These are phyloP conservation scores for Magallana gigas DNA, from an alignment of 1,140 invertebrate genomes.

Conservation along the genomic window DNA sequence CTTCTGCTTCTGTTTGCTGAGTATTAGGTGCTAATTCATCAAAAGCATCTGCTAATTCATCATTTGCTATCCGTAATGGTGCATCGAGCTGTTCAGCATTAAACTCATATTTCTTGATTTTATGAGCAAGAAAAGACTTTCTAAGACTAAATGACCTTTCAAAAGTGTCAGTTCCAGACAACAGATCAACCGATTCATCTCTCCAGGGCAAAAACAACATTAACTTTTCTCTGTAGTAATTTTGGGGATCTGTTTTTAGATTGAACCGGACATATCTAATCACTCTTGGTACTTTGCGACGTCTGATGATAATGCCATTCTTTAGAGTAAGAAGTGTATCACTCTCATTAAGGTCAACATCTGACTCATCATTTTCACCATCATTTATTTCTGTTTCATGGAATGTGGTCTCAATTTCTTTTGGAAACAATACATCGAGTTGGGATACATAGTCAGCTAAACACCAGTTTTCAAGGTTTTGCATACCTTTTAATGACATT, in stretches of 20 bases:
- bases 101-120: slow-evolving; percentile 8
- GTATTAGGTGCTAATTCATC: slow-evolving; percentile 21
- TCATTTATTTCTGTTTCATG: slow-evolving; percentile 5
- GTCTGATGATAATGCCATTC: slow-evolving; percentile 46
- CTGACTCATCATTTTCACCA: neutral
- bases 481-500: neutral
- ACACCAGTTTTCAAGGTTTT: too few species aligned
- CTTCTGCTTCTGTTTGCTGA: slow-evolving; percentile 28
- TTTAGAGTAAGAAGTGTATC: slow-evolving; percentile 30
- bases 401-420: neutral
- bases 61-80: neutral
- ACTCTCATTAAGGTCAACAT: neutral
- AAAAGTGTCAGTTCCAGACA: too few species aligned
- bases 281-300: neutral
- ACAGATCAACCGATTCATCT: too few species aligned
- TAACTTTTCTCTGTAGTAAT: too few species aligned
- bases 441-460: too few species aligned
- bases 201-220: too few species aligned
- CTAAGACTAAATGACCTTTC: neutral
- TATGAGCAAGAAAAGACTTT: neutral
- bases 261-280: neutral
- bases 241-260: neutral
- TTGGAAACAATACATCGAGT: neutral
- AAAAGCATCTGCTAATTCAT: neutral
- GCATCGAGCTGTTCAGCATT: slow-evolving; percentile 17